Evolutionary conservation across 2,113 vertebrate species (phyloP).

Genomic region (Cnemophilus loriae): DNA sequence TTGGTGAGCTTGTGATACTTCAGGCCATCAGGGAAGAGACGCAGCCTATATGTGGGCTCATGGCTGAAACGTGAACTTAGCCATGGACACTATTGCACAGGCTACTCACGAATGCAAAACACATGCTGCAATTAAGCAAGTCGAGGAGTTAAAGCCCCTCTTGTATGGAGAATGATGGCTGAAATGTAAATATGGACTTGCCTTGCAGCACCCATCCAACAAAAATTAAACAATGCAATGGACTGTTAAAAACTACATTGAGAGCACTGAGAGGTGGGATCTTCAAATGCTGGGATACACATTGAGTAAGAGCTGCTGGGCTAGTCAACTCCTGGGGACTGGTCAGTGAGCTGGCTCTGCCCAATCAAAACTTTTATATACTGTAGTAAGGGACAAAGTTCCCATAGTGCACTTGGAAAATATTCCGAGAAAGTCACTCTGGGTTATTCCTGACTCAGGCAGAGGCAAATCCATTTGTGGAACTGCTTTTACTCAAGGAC

Average conservation of each 20-base stretch:
- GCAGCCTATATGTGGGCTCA: not conserved
- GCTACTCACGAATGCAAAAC: not conserved
- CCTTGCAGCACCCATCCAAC: not conserved
- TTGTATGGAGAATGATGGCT: not conserved
- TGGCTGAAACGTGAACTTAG: not conserved
- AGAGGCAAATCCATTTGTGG: not conserved
- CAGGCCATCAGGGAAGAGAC: not conserved
- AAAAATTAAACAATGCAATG: not conserved
- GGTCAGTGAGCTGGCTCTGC: not conserved
- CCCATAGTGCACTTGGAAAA: not conserved
- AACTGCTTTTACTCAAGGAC: not conserved
- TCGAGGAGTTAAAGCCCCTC: not conserved
- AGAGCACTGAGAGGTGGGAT: not conserved
- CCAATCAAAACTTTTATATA: not conserved
- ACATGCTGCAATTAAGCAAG: not conserved
- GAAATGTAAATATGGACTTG: not conserved
- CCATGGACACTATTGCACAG: not conserved
- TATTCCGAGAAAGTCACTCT: not conserved
- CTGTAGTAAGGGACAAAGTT: not conserved
- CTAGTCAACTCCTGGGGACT: not conserved
- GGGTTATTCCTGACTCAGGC: not conserved
- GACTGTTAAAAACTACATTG: not conserved
- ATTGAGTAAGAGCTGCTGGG: not conserved
- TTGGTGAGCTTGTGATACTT: not conserved
- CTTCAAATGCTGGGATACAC: rapidly evolving